These are phyloP conservation scores for Drosophila quinaria DNA, from an alignment of 2,888 invertebrate species.

Conservation along the genomic window DNA sequence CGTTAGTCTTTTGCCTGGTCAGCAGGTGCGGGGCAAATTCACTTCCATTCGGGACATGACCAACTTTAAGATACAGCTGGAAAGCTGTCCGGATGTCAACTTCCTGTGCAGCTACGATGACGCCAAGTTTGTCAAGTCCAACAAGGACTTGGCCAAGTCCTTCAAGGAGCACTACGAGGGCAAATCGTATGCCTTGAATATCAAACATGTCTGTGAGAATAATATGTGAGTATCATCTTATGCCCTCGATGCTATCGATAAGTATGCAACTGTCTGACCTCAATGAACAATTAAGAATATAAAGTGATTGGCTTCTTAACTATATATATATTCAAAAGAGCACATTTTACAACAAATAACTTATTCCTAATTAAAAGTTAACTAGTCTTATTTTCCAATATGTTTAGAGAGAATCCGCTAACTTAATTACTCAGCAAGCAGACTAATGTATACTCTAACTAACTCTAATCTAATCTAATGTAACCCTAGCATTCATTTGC, in stretches of 20 bases:
- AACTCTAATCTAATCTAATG: too few species aligned
- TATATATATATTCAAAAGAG: too few species aligned
- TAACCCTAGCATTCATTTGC: conserved; percentile 88
- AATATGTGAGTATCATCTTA: conserved; percentile 86
- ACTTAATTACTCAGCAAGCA: too few species aligned
- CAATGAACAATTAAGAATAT: too few species aligned
- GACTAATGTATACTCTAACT: too few species aligned
- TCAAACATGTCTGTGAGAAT: conserved; percentile 83
- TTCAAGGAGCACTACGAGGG: conserved; percentile 86
- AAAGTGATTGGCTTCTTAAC: too few species aligned
- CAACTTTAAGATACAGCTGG: conserved; percentile 84
- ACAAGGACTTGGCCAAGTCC: conserved; percentile 83
- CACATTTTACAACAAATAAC: too few species aligned
- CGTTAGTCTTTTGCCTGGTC: conserved; percentile 82
- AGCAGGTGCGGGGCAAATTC: conserved; percentile 84
- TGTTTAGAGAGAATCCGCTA: too few species aligned
- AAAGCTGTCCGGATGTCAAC: conserved; percentile 82
- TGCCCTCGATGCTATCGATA: too few species aligned
- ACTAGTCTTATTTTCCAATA: too few species aligned
- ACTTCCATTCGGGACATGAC: conserved; percentile 82
- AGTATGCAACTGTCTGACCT: too few species aligned
- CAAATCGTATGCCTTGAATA: conserved; percentile 83
- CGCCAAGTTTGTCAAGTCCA: conserved; percentile 83
- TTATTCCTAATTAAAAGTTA: too few species aligned
- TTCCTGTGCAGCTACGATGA: conserved; percentile 84